These are phyloP conservation scores for Phylloscopus trochilus DNA, from an alignment of 2,113 vertebrate species.

Conservation along the genomic window DNA sequence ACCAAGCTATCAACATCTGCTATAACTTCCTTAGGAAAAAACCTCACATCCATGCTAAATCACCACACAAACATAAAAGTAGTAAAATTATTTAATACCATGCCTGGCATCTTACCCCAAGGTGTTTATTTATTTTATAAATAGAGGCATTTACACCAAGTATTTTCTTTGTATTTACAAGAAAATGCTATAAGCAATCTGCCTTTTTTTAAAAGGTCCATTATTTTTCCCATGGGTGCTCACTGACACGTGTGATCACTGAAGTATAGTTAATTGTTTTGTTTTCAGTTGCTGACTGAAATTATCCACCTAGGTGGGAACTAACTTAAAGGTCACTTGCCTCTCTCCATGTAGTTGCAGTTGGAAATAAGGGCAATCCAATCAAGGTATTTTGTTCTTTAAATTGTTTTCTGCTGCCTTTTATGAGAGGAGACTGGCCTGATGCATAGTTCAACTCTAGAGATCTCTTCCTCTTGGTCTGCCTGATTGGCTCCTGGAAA, in stretches of 20 bases:
- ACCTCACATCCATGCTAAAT: no score
- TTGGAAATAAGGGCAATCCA: not conserved
- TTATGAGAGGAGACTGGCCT: not conserved
- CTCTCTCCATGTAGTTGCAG: not conserved
- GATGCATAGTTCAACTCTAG: not conserved
- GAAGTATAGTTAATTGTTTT: not conserved
- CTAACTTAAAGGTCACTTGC: not conserved
- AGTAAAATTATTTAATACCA: not conserved
- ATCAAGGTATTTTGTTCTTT: not conserved
- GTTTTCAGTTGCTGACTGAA: not conserved
- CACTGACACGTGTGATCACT: not conserved
- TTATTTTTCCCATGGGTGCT: not conserved
- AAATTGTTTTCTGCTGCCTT: not conserved
- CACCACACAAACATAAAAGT: not conserved
- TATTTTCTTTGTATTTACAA: not conserved
- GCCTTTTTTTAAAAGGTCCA: not conserved
- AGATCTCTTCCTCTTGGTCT: not conserved
- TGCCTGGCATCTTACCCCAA: not conserved
- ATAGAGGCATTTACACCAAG: not conserved
- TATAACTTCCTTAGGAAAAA: no score
- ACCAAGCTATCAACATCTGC: no score
- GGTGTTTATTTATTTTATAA: not conserved
- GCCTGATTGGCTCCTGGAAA: not conserved
- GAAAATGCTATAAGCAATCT: not conserved
- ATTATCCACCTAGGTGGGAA: not conserved